Conservation (phyloP, 2,113 vertebrate genomes). For the Euleptes europaea region DNA sequence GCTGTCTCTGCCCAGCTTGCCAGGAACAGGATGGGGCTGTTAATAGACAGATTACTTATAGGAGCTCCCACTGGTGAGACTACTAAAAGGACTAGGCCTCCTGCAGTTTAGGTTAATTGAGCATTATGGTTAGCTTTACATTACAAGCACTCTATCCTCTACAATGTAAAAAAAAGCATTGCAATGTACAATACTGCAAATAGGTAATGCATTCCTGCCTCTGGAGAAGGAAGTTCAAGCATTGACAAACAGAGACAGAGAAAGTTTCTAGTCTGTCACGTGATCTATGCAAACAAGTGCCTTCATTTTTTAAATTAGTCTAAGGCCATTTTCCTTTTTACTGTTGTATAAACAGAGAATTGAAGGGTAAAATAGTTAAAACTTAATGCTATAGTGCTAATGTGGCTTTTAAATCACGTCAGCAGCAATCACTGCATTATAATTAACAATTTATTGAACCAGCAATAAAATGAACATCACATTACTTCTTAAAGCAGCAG, state of each 20-base stretch:
- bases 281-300: slow-evolving; percentile 78
- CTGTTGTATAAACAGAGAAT: slow-evolving; percentile 87
- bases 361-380: slow-evolving; percentile 90
- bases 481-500: slow-evolving; percentile 90
- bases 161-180: not conserved
- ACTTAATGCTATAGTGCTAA: slow-evolving; percentile 89
- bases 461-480: slow-evolving; percentile 91
- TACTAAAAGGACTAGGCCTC: not conserved
- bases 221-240: slow-evolving; percentile 60
- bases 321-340: slow-evolving; percentile 81
- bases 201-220: slow-evolving; percentile 23
- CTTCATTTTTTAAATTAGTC: slow-evolving; percentile 82
- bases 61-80: not conserved
- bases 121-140: slow-evolving; percentile 61
- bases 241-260: slow-evolving; percentile 38
- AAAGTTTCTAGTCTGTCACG: slow-evolving; percentile 69
- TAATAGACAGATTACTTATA: not conserved
- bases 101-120: slow-evolving; percentile 39
- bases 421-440: slow-evolving; percentile 90
- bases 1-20: not conserved
- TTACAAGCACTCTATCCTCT: slow-evolving; percentile 47
- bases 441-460: slow-evolving; percentile 93
- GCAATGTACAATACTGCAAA: not conserved
- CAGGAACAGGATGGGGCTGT: not conserved
- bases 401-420: slow-evolving; percentile 90